Evolutionary conservation across 2,113 vertebrate genomes (phyloP), one percentile per base, ranked within the genome.

Genomic region (Zingel zingel): DNA sequence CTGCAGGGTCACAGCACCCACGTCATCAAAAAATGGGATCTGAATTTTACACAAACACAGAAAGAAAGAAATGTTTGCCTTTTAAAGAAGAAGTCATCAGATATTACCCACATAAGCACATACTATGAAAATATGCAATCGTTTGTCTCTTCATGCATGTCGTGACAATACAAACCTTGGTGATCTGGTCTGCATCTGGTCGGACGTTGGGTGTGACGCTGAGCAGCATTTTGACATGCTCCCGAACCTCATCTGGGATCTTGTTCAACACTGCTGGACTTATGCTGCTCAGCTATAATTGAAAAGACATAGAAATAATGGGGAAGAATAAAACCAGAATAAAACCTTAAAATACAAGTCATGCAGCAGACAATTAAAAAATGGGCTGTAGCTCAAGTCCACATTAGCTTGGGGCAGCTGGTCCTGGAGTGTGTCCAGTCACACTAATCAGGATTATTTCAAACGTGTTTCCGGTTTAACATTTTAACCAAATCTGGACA

Each of bases 1-100:
- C 74, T 99, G 98, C 87, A 99, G 94, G 0, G 98, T 99, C 86
- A 98, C 94, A 23, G 98, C 98, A 58, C 98, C 98, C 68, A 99
- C 97, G 81, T 99, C 98, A 83, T 99, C 98, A 33, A 99, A 99
- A 94, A 99, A 99, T 0, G 98, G 98, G 87, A 99, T 97, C 98
- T 99, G 93, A 83, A 93, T 90, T 43, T 1, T 6, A 82, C 13
- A 74, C 27, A 67, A 48, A 43, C 21, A 19, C 0, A 71, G 6
- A 70, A 67, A 65, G 16, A 16, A 14, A 14, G 13, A 66, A 66
- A 16, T 4, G 6, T 47, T 13, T 25, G 23, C n/a, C n/a, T 45
- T 10, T 45, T 10, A 43, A 45, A 65, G 62, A n/a, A 54, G 25
- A 39, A 50, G 8, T 48, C 43, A 48, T 6, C 1, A 56, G 36